A percentile compares a stretch with the other conserved stretches of the same genome.
These are phyloP conservation scores for Tyrophagus putrescentiae DNA, from an alignment of 1,140 invertebrate genomes.

Conservation along the genomic window DNA sequence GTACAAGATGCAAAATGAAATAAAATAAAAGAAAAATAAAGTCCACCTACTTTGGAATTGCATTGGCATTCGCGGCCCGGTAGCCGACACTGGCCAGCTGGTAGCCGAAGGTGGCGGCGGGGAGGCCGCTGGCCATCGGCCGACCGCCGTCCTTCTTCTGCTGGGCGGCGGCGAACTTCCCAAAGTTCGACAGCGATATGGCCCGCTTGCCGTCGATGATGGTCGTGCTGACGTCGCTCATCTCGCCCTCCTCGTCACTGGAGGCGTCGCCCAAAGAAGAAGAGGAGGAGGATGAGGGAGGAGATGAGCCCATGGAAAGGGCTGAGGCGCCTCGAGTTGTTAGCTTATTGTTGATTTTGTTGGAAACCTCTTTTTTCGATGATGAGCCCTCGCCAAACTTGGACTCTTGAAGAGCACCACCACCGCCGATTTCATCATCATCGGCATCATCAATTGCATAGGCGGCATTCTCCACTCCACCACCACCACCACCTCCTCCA, in stretches of 20 bases:
- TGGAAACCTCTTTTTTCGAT: not conserved
- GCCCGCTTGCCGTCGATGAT: constrained; percentile 27
- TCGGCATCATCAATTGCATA: constrained; percentile 14
- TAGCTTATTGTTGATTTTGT: not conserved
- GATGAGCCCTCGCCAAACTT: not conserved
- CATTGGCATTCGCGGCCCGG: not conserved
- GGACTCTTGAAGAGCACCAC: not conserved
- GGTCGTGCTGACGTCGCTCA: constrained; percentile 22
- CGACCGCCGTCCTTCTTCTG: not conserved
- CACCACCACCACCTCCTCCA: not conserved
- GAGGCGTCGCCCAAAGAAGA: not conserved
- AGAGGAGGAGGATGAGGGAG: not conserved
- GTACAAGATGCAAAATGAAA: no score
- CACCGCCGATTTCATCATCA: not conserved
- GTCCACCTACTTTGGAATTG: not conserved
- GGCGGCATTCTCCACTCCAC: not conserved
- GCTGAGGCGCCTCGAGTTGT: not conserved
- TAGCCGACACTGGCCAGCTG: constrained; percentile 6
- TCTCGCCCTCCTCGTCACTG: not conserved
- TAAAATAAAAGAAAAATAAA: not conserved
- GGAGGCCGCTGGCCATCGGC: no score
- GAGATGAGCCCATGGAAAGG: not conserved
- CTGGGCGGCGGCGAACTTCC: constrained; percentile 31
- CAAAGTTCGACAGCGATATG: constrained; percentile 26
- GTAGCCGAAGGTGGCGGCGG: constrained; percentile 6